Evolutionary conservation across 2,113 vertebrate species (phyloP).

Genomic region (Galbula dea): DNA sequence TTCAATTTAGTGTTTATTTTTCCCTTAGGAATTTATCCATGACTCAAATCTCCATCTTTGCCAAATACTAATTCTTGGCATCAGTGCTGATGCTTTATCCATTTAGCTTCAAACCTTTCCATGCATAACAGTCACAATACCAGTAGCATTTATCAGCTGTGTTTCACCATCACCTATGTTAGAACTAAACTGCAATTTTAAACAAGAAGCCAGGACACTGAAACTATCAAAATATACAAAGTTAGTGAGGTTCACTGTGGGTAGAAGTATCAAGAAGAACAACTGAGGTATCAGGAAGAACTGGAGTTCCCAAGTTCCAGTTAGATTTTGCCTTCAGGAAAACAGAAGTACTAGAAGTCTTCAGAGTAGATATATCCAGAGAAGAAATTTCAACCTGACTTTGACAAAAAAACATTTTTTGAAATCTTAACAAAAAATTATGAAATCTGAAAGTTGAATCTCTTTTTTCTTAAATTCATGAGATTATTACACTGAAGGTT

Average conservation of each 20-base stretch:
- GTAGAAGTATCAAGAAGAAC: neutral
- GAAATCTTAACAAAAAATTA: neutral
- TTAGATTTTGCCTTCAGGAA: neutral
- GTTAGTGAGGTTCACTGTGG: neutral
- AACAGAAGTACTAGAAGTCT: neutral
- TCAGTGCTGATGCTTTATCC: rapidly evolving
- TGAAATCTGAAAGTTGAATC: neutral
- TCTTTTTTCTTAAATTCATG: neutral
- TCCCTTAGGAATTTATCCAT: neutral
- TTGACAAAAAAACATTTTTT: neutral
- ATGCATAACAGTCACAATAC: neutral
- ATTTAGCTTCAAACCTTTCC: neutral
- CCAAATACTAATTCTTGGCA: neutral
- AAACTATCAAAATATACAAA: neutral
- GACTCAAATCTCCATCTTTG: neutral
- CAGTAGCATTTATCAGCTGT: neutral
- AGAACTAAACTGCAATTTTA: neutral
- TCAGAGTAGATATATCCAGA: neutral
- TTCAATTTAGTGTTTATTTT: neutral
- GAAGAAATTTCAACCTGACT: neutral
- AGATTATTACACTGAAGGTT: neutral
- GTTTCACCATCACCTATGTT: neutral
- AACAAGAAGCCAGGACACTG: neutral
- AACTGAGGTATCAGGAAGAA: too few species aligned
- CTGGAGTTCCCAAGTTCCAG: neutral